phyloP scores from a whole-genome alignment of 2,888 invertebrate species.

The Drosophila nigritarsus region DNA sequence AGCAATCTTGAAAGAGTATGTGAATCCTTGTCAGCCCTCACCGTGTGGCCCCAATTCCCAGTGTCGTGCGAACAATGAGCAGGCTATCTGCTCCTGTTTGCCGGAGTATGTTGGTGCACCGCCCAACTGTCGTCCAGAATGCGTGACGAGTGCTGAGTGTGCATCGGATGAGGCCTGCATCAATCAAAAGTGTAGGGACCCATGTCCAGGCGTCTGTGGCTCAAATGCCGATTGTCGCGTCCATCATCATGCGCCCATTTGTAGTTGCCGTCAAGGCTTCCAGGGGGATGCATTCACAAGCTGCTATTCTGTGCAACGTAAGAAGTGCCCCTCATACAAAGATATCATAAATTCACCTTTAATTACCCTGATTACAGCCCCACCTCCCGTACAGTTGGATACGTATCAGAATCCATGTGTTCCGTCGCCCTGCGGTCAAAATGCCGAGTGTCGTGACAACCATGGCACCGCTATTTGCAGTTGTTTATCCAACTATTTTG shows the following conservation, averaged over 20 bases:
- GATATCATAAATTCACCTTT: not conserved
- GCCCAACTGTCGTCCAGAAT: slow-evolving; percentile 89
- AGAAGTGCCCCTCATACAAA: slow-evolving; percentile 47
- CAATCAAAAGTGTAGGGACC: slow-evolving; percentile 88
- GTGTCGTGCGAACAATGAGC: slow-evolving; percentile 87
- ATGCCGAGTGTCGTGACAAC: slow-evolving; percentile 88
- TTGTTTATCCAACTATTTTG: slow-evolving; percentile 88
- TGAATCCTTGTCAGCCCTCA: slow-evolving; percentile 88
- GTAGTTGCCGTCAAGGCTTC: slow-evolving; percentile 89
- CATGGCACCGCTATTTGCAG: slow-evolving; percentile 88
- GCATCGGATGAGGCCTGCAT: slow-evolving; percentile 87
- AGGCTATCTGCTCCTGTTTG: slow-evolving; percentile 88
- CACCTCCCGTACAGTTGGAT: slow-evolving; percentile 65
- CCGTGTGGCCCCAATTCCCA: slow-evolving; percentile 89
- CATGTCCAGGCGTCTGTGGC: slow-evolving; percentile 88
- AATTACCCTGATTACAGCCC: slow-evolving; percentile 40
- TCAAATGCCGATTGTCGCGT: slow-evolving; percentile 90
- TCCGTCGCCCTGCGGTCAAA: slow-evolving; percentile 91
- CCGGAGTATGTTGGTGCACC: slow-evolving; percentile 87
- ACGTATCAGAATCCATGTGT: slow-evolving; percentile 88
- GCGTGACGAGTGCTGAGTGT: slow-evolving; percentile 88
- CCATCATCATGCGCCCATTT: slow-evolving; percentile 91
- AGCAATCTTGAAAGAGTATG: slow-evolving; percentile 82
- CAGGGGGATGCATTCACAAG: slow-evolving; percentile 91
- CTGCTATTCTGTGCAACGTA: slow-evolving; percentile 86